phyloP scores from a whole-genome alignment of 2,113 vertebrate genomes.

The Coregonus clupeaformis region DNA sequence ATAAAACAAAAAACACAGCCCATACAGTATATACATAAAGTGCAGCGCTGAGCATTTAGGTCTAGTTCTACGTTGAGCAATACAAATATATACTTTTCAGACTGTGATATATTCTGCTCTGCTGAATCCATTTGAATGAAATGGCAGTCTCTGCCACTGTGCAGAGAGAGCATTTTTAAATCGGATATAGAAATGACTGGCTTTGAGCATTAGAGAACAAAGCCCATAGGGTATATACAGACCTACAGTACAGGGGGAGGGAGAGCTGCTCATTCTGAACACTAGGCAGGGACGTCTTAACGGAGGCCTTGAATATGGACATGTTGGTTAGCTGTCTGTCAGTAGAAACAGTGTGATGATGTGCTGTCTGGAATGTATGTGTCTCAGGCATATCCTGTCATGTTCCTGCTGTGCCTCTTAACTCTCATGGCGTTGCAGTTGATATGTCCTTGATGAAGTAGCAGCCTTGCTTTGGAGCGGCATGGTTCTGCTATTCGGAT shows the following conservation, averaged over 20 bases:
- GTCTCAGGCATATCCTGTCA: constrained; percentile 2
- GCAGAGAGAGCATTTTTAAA: constrained; percentile 33
- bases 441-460: constrained; percentile 9
- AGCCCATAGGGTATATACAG: not conserved
- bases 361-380: not conserved
- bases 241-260: not conserved
- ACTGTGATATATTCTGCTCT: constrained; percentile 3
- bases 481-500: not conserved
- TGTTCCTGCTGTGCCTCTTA: not conserved
- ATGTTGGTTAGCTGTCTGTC: not conserved
- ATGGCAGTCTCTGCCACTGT: constrained; percentile 8
- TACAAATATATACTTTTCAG: constrained; percentile 26
- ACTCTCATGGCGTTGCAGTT: too few relatives aligned
- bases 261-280: not conserved
- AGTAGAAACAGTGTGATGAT: not conserved
- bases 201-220: constrained; percentile 33
- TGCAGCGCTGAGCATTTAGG: constrained; percentile 16
- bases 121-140: constrained; percentile 37
- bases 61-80: constrained; percentile 13
- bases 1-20: constrained; percentile 13
- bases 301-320: not conserved
- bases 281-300: not conserved
- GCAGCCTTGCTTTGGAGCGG: constrained; percentile 7
- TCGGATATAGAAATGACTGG: constrained; percentile 22
- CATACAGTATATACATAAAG: constrained; percentile 10